These are phyloP conservation scores for Hippasteria phrygiana DNA, from an alignment of 53 echinoderm and acorn worm species.

Conservation along the genomic window DNA sequence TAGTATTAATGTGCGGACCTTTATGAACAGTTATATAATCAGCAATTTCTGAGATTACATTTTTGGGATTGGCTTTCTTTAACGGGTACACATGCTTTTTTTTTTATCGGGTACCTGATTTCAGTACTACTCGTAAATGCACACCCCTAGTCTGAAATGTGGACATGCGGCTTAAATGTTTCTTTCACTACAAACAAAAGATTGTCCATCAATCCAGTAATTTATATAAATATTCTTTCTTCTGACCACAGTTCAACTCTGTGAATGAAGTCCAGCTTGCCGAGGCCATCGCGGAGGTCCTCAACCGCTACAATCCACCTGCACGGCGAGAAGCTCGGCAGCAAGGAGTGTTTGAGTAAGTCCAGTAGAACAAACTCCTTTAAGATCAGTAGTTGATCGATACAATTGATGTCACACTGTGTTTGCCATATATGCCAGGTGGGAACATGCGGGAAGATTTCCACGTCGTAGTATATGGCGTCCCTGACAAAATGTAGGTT, in stretches of 20 bases:
- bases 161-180: not conserved
- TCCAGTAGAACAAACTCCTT: not conserved
- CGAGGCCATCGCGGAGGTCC: constrained; percentile 24
- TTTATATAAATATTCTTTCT: not conserved
- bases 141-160: too few relatives aligned
- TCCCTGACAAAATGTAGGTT: too few relatives aligned
- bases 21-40: too few relatives aligned
- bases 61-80: too few relatives aligned
- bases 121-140: too few relatives aligned
- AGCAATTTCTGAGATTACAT: too few relatives aligned
- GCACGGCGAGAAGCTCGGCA: not conserved
- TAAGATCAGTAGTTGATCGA: not conserved
- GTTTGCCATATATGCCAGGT: not conserved
- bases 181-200: not conserved
- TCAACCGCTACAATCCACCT: constrained; percentile 18
- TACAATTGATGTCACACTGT: not conserved
- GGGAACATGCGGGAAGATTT: too few relatives aligned
- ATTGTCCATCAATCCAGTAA: not conserved
- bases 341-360: constrained; percentile 17
- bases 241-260: constrained; percentile 20
- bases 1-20: too few relatives aligned
- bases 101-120: too few relatives aligned
- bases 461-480: too few relatives aligned
- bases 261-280: constrained; percentile 32
- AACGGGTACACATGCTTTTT: too few relatives aligned